phyloP scores from a whole-genome alignment of 2,113 vertebrate genomes.

The Chlorodrepanis virens region DNA sequence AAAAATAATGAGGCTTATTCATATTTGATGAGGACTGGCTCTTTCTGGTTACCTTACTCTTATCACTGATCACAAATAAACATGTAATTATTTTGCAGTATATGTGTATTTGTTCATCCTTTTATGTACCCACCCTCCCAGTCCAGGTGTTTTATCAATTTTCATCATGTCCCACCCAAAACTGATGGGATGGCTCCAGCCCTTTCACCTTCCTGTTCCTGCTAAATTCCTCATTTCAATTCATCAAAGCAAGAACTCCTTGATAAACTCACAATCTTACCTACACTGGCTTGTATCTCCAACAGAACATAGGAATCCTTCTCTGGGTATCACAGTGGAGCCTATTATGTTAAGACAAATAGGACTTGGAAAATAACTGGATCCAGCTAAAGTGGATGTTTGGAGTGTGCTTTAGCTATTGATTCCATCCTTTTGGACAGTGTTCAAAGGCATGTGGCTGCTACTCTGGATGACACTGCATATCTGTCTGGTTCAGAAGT shows the following conservation, averaged over 20 bases:
- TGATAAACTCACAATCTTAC: background rate
- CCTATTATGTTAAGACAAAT: background rate
- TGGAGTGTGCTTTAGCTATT: background rate
- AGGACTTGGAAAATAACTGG: background rate
- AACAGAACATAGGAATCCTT: background rate
- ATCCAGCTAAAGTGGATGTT: background rate
- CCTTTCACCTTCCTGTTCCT: background rate
- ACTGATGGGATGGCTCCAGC: background rate
- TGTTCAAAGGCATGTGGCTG: background rate
- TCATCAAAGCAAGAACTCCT: background rate
- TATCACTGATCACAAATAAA: background rate
- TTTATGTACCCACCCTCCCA: background rate
- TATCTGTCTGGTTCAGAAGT: background rate
- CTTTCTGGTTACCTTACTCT: background rate
- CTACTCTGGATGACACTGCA: background rate
- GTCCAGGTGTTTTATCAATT: background rate
- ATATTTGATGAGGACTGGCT: background rate
- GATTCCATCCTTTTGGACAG: background rate
- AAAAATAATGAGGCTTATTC: background rate
- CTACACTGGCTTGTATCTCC: background rate
- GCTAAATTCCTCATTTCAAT: background rate
- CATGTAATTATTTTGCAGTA: background rate
- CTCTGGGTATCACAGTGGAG: background rate
- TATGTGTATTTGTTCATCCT: background rate
- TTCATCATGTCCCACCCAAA: background rate